Percentiles rank a stretch among this genome's conserved stretches.
phyloP scores from a whole-genome alignment of 2,888 invertebrate species.

The Drosophila yooni region DNA sequence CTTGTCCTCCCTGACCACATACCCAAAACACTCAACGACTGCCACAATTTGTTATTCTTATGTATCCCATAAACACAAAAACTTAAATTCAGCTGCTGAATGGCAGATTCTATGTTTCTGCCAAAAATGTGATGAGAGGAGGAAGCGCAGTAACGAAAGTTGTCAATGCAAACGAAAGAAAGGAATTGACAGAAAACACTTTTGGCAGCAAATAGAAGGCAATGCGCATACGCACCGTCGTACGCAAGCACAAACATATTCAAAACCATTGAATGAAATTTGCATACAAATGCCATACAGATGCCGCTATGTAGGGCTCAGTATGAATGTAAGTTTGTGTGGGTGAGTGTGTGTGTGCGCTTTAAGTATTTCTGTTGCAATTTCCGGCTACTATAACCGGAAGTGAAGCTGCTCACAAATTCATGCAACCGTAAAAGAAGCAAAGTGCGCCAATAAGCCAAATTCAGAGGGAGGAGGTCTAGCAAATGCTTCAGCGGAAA shows the following conservation, averaged over 20 bases:
- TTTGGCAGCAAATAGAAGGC: constrained; percentile 29
- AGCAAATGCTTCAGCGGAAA: constrained; percentile 24
- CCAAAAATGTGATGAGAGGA: constrained; percentile 7
- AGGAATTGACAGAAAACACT: constrained; percentile 28
- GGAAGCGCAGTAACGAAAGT: background rate
- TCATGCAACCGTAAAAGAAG: constrained; percentile 75
- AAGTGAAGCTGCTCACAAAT: constrained; percentile 75
- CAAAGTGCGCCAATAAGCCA: constrained; percentile 71
- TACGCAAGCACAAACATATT: constrained; percentile 50
- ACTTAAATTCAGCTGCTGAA: constrained; percentile 27
- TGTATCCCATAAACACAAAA: constrained; percentile 48
- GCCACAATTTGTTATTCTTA: constrained; percentile 58
- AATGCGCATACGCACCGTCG: constrained; percentile 48
- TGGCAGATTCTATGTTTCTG: constrained; percentile 5
- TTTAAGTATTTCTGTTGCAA: constrained; percentile 67
- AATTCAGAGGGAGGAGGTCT: background rate
- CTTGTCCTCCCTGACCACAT: constrained; percentile 29
- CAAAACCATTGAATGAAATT: constrained; percentile 65
- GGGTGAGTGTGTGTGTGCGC: constrained; percentile 25
- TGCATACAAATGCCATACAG: constrained; percentile 73
- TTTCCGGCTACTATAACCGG: constrained; percentile 74
- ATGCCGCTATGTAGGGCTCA: constrained; percentile 35
- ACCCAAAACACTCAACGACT: constrained; percentile 40
- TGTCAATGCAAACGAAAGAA: constrained; percentile 42
- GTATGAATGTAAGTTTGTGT: constrained; percentile 17